These are phyloP conservation scores for Stenopsyche tienmushanensis DNA, from an alignment of 1,140 invertebrate species.

Conservation along the genomic window DNA sequence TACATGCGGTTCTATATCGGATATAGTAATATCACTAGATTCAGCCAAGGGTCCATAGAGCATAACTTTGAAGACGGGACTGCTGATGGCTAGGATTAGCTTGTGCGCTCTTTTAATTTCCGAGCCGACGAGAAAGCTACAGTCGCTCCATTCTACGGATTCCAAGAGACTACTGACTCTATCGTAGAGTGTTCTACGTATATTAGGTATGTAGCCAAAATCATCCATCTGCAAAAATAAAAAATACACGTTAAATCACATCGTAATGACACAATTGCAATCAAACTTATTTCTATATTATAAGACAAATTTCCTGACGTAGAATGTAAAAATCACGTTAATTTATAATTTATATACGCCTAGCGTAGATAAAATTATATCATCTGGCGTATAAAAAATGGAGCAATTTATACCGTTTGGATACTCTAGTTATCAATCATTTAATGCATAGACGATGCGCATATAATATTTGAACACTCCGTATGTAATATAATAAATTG, in stretches of 20 bases:
- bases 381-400: too few species aligned
- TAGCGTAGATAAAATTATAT: too few species aligned
- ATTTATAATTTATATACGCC: too few species aligned
- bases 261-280: background rate
- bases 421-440: too few species aligned
- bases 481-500: too few species aligned
- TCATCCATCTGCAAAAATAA: conserved; percentile 39
- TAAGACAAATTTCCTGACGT: too few species aligned
- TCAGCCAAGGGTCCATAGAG: conserved; percentile 65
- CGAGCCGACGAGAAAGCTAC: conserved; percentile 54
- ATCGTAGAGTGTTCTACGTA: conserved; percentile 46
- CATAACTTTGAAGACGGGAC: conserved; percentile 78
- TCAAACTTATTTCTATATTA: background rate
- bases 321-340: too few species aligned
- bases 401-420: too few species aligned
- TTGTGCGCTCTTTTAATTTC: conserved; percentile 64
- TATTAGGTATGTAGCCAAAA: conserved; percentile 24
- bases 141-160: conserved; percentile 57
- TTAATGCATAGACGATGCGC: too few species aligned
- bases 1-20: conserved; percentile 56
- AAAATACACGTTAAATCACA: conserved; percentile 9
- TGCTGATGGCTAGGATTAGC: conserved; percentile 65
- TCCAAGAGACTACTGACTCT: conserved; percentile 53
- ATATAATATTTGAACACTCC: too few species aligned
- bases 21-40: conserved; percentile 51